A percentile compares a stretch with the other conserved stretches of the same genome.
Evolutionary conservation across 1,140 invertebrate genomes (phyloP).

Genomic region (Physella acuta): DNA sequence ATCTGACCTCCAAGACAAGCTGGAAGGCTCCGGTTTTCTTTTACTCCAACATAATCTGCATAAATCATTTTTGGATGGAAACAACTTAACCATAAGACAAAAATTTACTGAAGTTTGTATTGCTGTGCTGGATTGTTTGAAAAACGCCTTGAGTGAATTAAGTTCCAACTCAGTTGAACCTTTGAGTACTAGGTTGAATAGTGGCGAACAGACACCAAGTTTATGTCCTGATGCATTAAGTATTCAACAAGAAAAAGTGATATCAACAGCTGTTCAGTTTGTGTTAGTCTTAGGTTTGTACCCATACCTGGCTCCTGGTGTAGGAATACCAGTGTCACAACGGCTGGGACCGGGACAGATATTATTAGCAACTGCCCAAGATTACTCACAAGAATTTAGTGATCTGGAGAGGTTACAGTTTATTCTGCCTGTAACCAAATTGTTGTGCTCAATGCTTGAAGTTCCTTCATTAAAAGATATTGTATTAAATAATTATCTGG

Average conservation of each 20-base stretch:
- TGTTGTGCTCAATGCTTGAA: not conserved
- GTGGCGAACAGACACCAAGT: no score
- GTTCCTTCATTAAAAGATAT: slow-evolving; percentile 4
- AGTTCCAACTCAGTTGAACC: no score
- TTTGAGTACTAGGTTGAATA: no score
- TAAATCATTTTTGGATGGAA: not conserved
- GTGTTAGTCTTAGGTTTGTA: slow-evolving; percentile 12
- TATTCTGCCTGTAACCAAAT: slow-evolving; percentile 5
- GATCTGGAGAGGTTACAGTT: slow-evolving; percentile 10
- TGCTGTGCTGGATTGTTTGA: not conserved
- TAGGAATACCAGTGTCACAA: slow-evolving; percentile 23
- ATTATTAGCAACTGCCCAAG: slow-evolving; percentile 16
- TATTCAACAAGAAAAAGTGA: slow-evolving; percentile 12
- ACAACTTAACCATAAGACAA: slow-evolving; percentile 5
- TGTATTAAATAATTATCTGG: slow-evolving; percentile 9
- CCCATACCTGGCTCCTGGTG: slow-evolving; percentile 16
- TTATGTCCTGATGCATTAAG: slow-evolving; percentile 12
- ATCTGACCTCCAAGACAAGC: not conserved
- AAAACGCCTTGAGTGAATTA: not conserved
- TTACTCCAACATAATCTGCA: not conserved
- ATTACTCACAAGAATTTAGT: slow-evolving; percentile 8
- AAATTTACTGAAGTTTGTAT: slow-evolving; percentile 17
- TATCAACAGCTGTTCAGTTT: slow-evolving; percentile 15
- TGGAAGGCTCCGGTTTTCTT: not conserved
- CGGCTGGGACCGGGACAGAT: slow-evolving; percentile 19